Base-by-base conservation (phyloP, 23 tunicate genomes). In the Clavelina lepadiformis region DNA sequence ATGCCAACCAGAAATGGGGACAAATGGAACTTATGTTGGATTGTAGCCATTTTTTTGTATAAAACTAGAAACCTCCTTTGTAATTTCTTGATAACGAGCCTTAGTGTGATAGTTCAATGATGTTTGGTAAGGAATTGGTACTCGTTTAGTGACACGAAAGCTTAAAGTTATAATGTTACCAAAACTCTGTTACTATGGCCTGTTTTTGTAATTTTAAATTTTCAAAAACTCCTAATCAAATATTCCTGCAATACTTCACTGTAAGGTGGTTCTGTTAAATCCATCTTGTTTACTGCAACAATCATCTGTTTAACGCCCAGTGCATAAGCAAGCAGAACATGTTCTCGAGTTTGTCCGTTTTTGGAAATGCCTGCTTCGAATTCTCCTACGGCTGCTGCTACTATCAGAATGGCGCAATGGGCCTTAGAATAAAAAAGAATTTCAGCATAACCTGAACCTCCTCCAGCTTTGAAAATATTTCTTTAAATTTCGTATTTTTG, bases 351-450 rank as follows among this genome's bases (percentile, higher is more conserved):
- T 33, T 91, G 98, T 15, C 98, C 98, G 41, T 82, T 91, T 54
- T 91, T 83, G 73, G 98, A 91, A 67, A 91, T 83, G 38, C 98
- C 98, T 74, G 98, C 98, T 77, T 91, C 98, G 66, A 91, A 91
- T 58, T 91, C 98, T 36, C 98, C 98, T 61, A 72, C 80, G 67
- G 86, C 98, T 58, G 98, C 85, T 29, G 98, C 92, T 2, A 91
- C 86, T 73, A 91, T 72, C 28, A 91, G 86, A 2, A 91, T 86
- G 24, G 98, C 98, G 55, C 98, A 91, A 64, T 91, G 92, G 2
- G 98, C 98, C 91, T 88, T 58, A 28, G 33, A 37, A 58, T 26
- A 65, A 7, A 11, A 7, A 13, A 22, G 20, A 13, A 20, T 55
- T 55, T 55, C 11, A 7, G 8, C 25, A 8, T 55, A 11, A 11